phyloP scores from a whole-genome alignment of 2,888 invertebrate genomes.

The Polyommatus icarus region DNA sequence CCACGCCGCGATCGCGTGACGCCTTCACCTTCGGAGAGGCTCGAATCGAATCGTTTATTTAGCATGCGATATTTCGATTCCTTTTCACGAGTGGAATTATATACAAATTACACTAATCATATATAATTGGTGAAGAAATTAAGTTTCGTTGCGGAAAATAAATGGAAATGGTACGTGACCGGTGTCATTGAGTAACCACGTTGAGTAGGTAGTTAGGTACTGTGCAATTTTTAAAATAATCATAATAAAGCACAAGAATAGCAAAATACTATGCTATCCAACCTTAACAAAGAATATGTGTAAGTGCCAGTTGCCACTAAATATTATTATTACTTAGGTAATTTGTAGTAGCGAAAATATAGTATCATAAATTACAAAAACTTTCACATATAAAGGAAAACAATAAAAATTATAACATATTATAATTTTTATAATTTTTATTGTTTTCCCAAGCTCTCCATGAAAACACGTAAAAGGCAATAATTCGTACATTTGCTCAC shows the following conservation, averaged over 20 bases:
- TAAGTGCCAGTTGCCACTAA: too few species aligned
- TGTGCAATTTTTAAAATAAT: not conserved
- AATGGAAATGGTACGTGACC: not conserved
- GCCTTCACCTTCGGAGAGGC: constrained; percentile 28
- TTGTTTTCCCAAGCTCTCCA: not conserved
- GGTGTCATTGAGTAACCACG: not conserved
- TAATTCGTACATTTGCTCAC: not conserved
- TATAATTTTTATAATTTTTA: not conserved
- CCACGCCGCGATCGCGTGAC: constrained; percentile 34
- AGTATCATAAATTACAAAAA: too few species aligned
- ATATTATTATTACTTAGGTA: too few species aligned
- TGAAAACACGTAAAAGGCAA: not conserved
- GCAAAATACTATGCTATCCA: too few species aligned
- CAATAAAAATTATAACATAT: too few species aligned
- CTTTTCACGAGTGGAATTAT: constrained; percentile 24
- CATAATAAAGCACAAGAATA: too few species aligned
- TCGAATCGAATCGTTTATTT: constrained; percentile 36
- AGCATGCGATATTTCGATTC: constrained; percentile 33
- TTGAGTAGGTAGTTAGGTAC: not conserved
- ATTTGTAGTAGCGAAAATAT: too few species aligned
- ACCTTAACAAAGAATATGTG: too few species aligned
- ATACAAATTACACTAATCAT: constrained; percentile 23
- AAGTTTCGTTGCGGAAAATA: constrained; percentile 2
- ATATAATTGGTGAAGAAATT: constrained; percentile 16
- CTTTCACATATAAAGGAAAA: too few species aligned